Conservation (phyloP, 2,113 vertebrate genomes). For the Laticauda colubrina region DNA sequence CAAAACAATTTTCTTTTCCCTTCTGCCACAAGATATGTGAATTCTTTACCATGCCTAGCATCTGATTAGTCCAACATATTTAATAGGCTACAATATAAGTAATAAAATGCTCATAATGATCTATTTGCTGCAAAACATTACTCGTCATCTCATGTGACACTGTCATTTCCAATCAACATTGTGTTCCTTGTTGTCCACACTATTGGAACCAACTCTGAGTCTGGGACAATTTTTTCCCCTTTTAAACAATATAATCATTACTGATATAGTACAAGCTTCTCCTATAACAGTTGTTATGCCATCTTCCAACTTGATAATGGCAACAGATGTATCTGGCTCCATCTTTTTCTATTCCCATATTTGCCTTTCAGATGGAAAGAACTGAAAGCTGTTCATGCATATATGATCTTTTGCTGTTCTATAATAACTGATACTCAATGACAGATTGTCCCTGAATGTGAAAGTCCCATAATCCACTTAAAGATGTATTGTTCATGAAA, state of each 20-base stretch:
- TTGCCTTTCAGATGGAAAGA: neutral
- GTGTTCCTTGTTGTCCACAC: neutral
- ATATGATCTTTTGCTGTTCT: neutral
- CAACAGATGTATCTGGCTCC: neutral
- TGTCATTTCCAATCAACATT: neutral
- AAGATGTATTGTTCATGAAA: neutral
- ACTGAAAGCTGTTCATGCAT: neutral
- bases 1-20: neutral
- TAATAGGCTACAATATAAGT: neutral
- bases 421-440: neutral
- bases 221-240: neutral
- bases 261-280: neutral
- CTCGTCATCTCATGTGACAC: neutral
- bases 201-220: neutral
- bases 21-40: conserved; percentile 4
- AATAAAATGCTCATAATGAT: neutral
- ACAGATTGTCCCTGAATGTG: neutral
- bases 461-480: neutral
- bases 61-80: conserved; percentile 1
- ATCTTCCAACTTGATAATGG: neutral
- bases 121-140: neutral
- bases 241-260: neutral
- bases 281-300: neutral
- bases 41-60: neutral
- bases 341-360: neutral